Conservation (phyloP, 35 echinoderm and acorn worm genomes). For the Amphiura filiformis region DNA sequence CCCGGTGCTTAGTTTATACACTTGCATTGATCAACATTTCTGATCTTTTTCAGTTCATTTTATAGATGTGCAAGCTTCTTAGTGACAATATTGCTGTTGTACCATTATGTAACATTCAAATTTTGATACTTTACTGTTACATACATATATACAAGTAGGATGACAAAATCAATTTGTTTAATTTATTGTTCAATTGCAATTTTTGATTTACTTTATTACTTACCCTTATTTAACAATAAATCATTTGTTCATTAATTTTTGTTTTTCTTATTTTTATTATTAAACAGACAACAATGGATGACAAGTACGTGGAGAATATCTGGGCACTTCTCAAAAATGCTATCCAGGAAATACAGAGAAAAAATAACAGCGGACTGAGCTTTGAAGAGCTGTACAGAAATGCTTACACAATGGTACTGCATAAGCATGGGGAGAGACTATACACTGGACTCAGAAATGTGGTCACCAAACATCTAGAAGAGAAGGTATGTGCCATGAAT, state of each 20-base stretch:
- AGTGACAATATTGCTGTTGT: no score
- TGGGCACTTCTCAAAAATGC: slow-evolving; percentile 96
- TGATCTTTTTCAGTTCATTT: no score
- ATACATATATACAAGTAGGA: no score
- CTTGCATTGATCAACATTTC: no score
- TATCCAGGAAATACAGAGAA: slow-evolving; percentile 94
- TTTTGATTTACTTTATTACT: no score
- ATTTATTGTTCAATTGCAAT: no score
- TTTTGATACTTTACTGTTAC: no score
- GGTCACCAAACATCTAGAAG: slow-evolving; percentile 87
- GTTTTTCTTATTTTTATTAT: slow-evolving; percentile 14
- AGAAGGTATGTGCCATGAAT: slow-evolving; percentile 65
- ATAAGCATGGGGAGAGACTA: slow-evolving; percentile 92
- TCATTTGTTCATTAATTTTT: not conserved
- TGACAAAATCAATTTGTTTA: no score
- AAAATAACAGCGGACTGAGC: slow-evolving; percentile 99
- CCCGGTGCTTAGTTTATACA: no score
- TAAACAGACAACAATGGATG: slow-evolving; percentile 92
- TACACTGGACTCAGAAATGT: slow-evolving; percentile 93
- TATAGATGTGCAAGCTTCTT: no score
- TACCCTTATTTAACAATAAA: no score
- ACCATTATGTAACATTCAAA: no score
- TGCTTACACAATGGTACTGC: slow-evolving; percentile 97
- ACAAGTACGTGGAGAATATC: slow-evolving; percentile 97
- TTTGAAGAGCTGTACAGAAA: slow-evolving; percentile 98